Conservation (phyloP, 2,113 vertebrate species). For the Entelurus aequoreus region DNA sequence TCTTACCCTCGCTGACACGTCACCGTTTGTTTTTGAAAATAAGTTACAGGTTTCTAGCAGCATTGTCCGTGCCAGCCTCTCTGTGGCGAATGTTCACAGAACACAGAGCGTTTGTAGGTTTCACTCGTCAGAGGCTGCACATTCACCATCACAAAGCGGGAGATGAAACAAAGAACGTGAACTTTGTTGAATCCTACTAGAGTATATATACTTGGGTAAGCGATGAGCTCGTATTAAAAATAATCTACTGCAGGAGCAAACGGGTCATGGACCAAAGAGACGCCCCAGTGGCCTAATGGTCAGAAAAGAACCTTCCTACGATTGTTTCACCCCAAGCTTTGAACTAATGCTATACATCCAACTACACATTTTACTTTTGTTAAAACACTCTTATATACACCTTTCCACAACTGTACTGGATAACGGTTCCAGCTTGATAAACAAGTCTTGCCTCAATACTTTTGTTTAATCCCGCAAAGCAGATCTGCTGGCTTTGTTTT, state of each 20-base stretch:
- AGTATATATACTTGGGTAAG: slow-evolving; percentile 2
- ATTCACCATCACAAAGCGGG: slow-evolving; percentile 9
- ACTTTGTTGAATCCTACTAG: not conserved
- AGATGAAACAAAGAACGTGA: slow-evolving; percentile 19
- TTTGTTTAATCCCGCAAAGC: slow-evolving; percentile 5
- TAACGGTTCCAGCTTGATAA: slow-evolving; percentile 11
- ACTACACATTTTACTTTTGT: slow-evolving; percentile 35
- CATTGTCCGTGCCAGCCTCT: slow-evolving; percentile 51
- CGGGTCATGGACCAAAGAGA: not conserved
- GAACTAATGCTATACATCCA: slow-evolving; percentile 46
- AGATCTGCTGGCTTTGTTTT: slow-evolving; percentile 4
- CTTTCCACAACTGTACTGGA: slow-evolving; percentile 28
- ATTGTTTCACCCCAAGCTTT: slow-evolving; percentile 27
- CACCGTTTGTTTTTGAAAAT: slow-evolving; percentile 50
- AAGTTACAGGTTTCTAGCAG: slow-evolving; percentile 60
- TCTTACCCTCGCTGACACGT: slow-evolving; percentile 41
- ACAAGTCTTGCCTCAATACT: not conserved
- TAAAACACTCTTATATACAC: slow-evolving; percentile 60
- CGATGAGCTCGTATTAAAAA: no score
- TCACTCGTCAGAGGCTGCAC: slow-evolving; percentile 37
- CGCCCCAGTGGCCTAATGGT: no score
- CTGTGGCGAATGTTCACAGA: slow-evolving; percentile 59
- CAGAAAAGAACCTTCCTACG: slow-evolving; percentile 28
- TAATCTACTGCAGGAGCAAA: slow-evolving; percentile 17
- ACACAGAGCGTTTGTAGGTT: slow-evolving; percentile 49